Base-by-base conservation (phyloP, 1,140 invertebrate species). In the Drosophila lowei region DNA sequence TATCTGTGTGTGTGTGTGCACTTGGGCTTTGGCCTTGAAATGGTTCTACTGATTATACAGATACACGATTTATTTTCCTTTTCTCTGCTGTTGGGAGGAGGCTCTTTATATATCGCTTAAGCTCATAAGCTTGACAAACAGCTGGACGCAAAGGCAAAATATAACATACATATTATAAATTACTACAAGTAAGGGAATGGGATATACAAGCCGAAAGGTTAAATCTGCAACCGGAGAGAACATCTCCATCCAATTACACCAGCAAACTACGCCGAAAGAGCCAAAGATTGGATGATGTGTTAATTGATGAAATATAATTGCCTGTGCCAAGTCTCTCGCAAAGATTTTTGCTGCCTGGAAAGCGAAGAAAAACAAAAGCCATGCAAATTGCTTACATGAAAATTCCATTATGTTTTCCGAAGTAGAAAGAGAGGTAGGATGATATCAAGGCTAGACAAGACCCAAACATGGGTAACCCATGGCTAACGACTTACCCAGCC, bases 361-460 rank as follows among this genome's bases (percentile, higher is more conserved):
- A 53, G 53, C 53, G 47, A 64, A 28, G n/a, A 25, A 8, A 66
- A 46, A 48, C 34, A 11, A 46, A 67, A 71, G 74, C 75, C 65
- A 71, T 75, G 75, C 66, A 77, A 75, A 77, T 75, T 77, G 66
- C 57, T 71, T 75, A 77, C 75, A 77, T 77, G 75, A 66, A 66
- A 77, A 75, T 77, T 75, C 72, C 75, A 77, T 77, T 75, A 75
- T 75, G 61, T 66, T 65, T 72, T 61, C 47, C 41, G 44, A 53
- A 49, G 42, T 23, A 67, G 63, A 47, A 21, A 38, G 21, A 9
- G 43, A 72, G 49, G 61, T 25, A 61, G n/a, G 67, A 85, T 61
- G 72, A 9, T 30, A 3, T 9, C 30, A 30, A 62, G 79, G 79
- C 74, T 64, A 57, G 73, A 66, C 74, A 48, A 43, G 62, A 52